Base-by-base conservation (phyloP, 2,797 vertebrate species). In the Diglossa cyanea region DNA sequence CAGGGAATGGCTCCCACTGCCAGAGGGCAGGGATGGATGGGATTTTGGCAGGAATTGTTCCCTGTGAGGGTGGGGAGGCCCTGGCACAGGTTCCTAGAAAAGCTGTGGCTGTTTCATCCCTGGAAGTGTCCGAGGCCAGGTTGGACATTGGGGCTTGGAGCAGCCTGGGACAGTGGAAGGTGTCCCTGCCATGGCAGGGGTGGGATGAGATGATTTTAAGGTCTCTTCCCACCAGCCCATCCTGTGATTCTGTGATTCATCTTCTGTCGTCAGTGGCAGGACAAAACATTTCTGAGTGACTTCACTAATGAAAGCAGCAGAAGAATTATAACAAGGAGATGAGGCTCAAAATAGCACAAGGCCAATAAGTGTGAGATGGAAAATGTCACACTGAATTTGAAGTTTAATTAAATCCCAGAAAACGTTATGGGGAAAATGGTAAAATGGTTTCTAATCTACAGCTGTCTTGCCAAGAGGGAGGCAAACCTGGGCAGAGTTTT, bases 11-110 rank as follows among this genome's bases (percentile, higher is more conserved):
- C n/a, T 60, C 4, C 28, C 28, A 39, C 0, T 33, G 47, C 6
- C 54, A 53, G 23, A 30, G 54, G 45, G 16, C 45, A 76, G 62
- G 24, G 10, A 0, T 17, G 0, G 54, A 6, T 61, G 72, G 54
- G 19, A 39, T 16, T 0, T 13, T 12, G 81, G 37, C 1, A 17
- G 82, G 19, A 60, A 76, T 76, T n/a, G 0, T 2, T 66, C 3
- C 1, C 71, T 67, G n/a, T 0, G 15, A 60, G 28, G 28, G 3
- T 13, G 45, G 5, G 0, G 0, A 51, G 7, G 3, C 23, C 37
- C 51, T 85, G 54, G 62, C 45, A n/a, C 45, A 51, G 81, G 18
- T 67, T 6, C n/a, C 81, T 37, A 75, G n/a, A 75, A 45, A 0
- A n/a, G 71, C 53, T 75, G 82, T 37, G 62, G n/a, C n/a, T 85